Base-by-base conservation (phyloP, 2,888 invertebrate species). In the Thera britannica region DNA sequence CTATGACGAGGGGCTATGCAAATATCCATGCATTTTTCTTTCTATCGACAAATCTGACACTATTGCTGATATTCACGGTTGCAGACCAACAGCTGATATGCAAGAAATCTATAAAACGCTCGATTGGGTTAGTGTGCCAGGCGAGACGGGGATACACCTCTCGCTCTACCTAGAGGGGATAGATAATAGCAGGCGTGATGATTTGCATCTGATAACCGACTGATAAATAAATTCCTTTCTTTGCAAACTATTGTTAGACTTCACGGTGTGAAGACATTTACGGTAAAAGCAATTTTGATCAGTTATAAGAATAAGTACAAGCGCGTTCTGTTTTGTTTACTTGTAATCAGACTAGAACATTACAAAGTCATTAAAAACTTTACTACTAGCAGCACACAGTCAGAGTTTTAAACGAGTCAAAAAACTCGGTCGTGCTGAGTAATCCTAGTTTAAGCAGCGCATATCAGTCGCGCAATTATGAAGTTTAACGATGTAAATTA, bases 181-280 rank as follows among this genome's bases (percentile, higher is more conserved):
- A 84, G 89, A 89, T 90, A 91, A 89, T 90, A 90, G 89, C 83
- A 87, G 83, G 85, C 82, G 79, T 81, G 85, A 87, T 81, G 85
- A 86, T 92, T 90, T 91, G 88, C 90, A 91, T 92, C 89, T 87
- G 90, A 90, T 90, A 88, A 82, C 75, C 70, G 76, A 78, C 78
- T 86, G 89, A 88, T 90, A 87, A 58, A 87, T 86, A 84, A 85
- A 87, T 89, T 90, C 84, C 89, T 83, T 68, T 87, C 83, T 44
- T 61, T 82, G 79, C 81, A 80, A 83, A 34, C 83, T 83, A 85
- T 84, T 81, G 81, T 82, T 8, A 57, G 68, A 80, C 78, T 79
- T 79, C 77, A 80, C 78, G 75, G 87, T 83, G 84, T 88, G 87
- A 88, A 84, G 81, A 78, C 62, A 58, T 51, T 46, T 49, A 65